A percentile compares a stretch with the other conserved stretches of the same genome.
Conservation (phyloP, 2,113 vertebrate genomes). For the Mugil cephalus region DNA sequence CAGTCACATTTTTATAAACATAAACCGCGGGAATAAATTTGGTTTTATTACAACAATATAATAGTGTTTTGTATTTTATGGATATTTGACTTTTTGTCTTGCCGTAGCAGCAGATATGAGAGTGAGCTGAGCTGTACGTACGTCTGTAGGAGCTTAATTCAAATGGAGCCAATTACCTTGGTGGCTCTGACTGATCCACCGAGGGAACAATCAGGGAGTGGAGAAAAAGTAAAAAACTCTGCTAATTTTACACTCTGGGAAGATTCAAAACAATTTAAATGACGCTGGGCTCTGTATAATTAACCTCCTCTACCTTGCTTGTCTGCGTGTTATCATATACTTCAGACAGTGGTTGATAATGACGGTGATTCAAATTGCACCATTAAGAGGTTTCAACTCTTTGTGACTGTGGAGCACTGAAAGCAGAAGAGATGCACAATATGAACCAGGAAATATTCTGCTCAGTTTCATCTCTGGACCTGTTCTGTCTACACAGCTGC, state of each 20-base stretch:
- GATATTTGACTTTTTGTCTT: not conserved
- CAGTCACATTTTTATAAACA: not conserved
- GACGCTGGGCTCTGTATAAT: constrained; percentile 40
- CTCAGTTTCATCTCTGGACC: constrained; percentile 25
- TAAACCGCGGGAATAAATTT: not conserved
- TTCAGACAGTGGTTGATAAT: constrained; percentile 44
- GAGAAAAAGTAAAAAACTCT: constrained; percentile 33
- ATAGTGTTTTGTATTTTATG: too few relatives aligned
- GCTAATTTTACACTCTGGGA: constrained; percentile 23
- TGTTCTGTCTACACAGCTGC: constrained; percentile 87
- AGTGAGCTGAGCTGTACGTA: not conserved
- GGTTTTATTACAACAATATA: not conserved
- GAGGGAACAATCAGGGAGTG: constrained; percentile 25
- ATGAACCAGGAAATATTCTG: not conserved
- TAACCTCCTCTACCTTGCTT: constrained; percentile 56
- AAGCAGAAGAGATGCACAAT: constrained; percentile 14
- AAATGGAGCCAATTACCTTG: constrained; percentile 45
- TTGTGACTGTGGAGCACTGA: constrained; percentile 8
- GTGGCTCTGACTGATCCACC: constrained; percentile 17
- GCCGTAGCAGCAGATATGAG: not conserved
- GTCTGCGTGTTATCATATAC: constrained; percentile 35
- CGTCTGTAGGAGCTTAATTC: constrained; percentile 12
- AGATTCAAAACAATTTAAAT: constrained; percentile 51
- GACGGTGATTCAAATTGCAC: constrained; percentile 30
- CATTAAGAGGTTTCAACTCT: constrained; percentile 21